phyloP scores from a whole-genome alignment of 1,140 invertebrate species.

The Sinonovacula constricta region DNA sequence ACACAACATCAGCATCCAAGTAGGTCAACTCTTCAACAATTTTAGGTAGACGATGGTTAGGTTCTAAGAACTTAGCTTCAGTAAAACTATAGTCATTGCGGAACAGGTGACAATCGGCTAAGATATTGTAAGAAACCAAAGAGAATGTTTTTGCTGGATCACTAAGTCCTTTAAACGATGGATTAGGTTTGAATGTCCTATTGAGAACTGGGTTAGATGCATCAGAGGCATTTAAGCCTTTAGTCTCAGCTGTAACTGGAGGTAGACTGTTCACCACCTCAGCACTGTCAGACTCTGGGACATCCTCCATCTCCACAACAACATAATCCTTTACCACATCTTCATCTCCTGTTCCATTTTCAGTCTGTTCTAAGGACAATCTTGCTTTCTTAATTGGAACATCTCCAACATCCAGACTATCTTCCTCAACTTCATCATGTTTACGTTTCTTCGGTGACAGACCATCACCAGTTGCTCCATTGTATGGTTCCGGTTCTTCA shows the following conservation, averaged over 20 bases:
- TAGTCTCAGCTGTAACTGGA: slow-evolving; percentile 5
- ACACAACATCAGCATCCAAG: slow-evolving; percentile 75
- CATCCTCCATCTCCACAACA: slow-evolving; percentile 69
- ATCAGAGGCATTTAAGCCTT: not conserved
- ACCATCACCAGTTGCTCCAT: slow-evolving; percentile 4
- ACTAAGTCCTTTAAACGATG: slow-evolving; percentile 45
- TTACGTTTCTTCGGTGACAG: slow-evolving; percentile 26
- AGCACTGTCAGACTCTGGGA: slow-evolving; percentile 69
- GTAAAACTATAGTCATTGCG: slow-evolving; percentile 73
- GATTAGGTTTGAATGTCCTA: slow-evolving; percentile 66
- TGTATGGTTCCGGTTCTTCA: not conserved
- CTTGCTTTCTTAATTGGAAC: slow-evolving; percentile 44
- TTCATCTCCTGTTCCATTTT: slow-evolving; percentile 36
- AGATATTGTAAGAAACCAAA: slow-evolving; percentile 76
- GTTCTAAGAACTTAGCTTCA: slow-evolving; percentile 60
- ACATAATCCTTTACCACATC: slow-evolving; percentile 68
- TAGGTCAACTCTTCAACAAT: slow-evolving; percentile 73
- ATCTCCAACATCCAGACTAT: slow-evolving; percentile 28
- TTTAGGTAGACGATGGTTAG: slow-evolving; percentile 65
- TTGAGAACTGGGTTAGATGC: slow-evolving; percentile 58
- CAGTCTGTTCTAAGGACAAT: slow-evolving; percentile 32
- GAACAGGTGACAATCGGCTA: slow-evolving; percentile 74
- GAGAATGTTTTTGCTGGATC: slow-evolving; percentile 68
- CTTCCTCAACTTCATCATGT: slow-evolving; percentile 48
- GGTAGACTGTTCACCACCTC: slow-evolving; percentile 66